Percentiles rank a stretch among this genome's conserved stretches.
These are phyloP conservation scores for Heliconius cydno DNA, from an alignment of 2,888 invertebrate species.

Conservation along the genomic window DNA sequence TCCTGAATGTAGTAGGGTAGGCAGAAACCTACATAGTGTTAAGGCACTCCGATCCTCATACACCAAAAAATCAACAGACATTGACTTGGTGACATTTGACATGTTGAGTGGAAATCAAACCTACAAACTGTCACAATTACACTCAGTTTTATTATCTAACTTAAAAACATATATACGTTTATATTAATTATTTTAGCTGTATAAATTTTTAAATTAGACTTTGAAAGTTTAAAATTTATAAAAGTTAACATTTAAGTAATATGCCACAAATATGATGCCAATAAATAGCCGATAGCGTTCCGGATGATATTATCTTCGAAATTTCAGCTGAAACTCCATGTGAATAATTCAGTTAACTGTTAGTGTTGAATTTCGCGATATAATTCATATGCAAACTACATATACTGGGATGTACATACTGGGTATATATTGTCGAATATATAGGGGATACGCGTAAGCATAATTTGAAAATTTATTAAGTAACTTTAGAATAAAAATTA, in stretches of 20 bases:
- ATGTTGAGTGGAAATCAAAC: no score
- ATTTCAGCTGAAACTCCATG: constrained; percentile 40
- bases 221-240: no score
- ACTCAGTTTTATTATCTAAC: no score
- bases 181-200: background rate
- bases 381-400: constrained; percentile 20
- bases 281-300: constrained; percentile 39
- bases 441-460: background rate
- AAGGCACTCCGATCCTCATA: no score
- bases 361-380: constrained; percentile 33
- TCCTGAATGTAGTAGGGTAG: no score
- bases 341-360: constrained; percentile 38
- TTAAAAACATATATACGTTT: no score
- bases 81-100: no score
- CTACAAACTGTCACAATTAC: no score
- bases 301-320: constrained; percentile 50
- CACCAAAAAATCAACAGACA: no score
- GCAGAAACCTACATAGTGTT: no score
- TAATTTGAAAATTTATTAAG: background rate
- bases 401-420: background rate
- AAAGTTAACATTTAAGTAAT: background rate
- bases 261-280: constrained; percentile 26
- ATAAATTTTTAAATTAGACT: background rate
- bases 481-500: background rate
- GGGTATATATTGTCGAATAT: background rate